Conservation (phyloP, 1,140 invertebrate genomes). For the Harpegnathos saltator region DNA sequence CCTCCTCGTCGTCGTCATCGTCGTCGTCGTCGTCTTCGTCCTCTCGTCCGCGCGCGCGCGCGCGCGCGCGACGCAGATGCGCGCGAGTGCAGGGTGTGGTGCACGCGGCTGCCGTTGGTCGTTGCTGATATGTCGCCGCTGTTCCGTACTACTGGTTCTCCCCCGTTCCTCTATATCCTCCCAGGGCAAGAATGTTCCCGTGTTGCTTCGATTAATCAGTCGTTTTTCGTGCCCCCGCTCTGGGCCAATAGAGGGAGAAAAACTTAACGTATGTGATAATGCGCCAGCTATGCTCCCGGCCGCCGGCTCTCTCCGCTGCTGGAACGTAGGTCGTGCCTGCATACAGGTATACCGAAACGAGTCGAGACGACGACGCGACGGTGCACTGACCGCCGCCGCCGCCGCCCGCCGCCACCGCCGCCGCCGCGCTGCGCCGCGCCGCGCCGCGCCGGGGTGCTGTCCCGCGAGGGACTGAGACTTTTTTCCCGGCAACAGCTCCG, state of each 20-base stretch:
- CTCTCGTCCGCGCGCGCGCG: constrained; percentile 36
- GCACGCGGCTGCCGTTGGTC: not conserved
- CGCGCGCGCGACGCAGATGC: constrained; percentile 48
- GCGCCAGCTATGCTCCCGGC: constrained; percentile 71
- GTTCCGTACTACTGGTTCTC: constrained; percentile 10
- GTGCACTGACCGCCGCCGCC: constrained; percentile 50
- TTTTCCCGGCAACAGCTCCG: constrained; percentile 66
- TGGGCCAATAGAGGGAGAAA: constrained; percentile 75
- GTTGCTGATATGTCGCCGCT: not conserved
- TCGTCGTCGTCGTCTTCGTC: not conserved
- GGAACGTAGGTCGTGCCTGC: constrained; percentile 54
- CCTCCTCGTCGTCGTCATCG: too few species aligned
- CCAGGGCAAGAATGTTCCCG: constrained; percentile 70
- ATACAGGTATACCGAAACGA: constrained; percentile 62
- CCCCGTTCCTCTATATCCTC: constrained; percentile 19
- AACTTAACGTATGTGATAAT: constrained; percentile 78
- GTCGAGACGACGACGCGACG: constrained; percentile 42
- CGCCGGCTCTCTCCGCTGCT: constrained; percentile 1
- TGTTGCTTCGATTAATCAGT: constrained; percentile 78
- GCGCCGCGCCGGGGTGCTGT: constrained; percentile 64
- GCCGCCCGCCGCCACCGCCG: constrained; percentile 38
- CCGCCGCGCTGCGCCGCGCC: constrained; percentile 5
- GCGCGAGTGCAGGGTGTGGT: constrained; percentile 50
- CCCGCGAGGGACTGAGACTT: constrained; percentile 70
- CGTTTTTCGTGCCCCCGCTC: constrained; percentile 72